These are phyloP conservation scores for Laupala kohalensis DNA, from an alignment of 1,140 invertebrate species.

Conservation along the genomic window DNA sequence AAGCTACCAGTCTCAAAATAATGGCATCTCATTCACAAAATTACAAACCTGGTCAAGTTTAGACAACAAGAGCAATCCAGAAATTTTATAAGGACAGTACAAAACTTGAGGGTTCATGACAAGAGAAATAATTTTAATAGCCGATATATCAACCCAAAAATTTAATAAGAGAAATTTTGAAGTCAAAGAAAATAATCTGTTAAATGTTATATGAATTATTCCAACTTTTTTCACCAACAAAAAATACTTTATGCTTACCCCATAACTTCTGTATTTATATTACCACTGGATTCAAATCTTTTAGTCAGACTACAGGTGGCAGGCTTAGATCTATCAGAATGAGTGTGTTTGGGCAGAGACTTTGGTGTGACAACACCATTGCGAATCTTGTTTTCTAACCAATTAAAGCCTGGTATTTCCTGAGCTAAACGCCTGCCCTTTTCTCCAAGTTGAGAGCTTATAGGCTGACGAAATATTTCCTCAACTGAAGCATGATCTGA, in stretches of 20 bases:
- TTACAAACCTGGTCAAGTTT: no score
- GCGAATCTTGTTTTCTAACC: constrained; percentile 16
- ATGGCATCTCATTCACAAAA: no score
- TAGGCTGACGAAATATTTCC: neutral
- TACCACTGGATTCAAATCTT: neutral
- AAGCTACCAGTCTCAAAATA: no score
- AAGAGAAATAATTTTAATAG: no score
- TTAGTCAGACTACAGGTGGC: neutral
- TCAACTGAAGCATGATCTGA: no score
- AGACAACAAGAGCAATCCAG: no score
- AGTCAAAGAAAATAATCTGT: neutral
- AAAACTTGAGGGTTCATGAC: no score
- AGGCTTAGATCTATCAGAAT: neutral
- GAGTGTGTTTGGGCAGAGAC: neutral
- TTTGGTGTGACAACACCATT: constrained; percentile 2
- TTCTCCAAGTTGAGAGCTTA: neutral
- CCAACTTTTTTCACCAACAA: neutral
- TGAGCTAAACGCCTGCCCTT: constrained; percentile 13
- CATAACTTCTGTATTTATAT: neutral
- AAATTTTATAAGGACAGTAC: no score
- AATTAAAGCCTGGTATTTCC: constrained; percentile 16
- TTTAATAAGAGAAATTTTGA: neutral
- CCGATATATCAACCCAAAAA: no score
- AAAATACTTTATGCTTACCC: neutral
- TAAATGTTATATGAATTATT: neutral